phyloP scores from a whole-genome alignment of 2,888 invertebrate species.

The Tanypteryx hageni region DNA sequence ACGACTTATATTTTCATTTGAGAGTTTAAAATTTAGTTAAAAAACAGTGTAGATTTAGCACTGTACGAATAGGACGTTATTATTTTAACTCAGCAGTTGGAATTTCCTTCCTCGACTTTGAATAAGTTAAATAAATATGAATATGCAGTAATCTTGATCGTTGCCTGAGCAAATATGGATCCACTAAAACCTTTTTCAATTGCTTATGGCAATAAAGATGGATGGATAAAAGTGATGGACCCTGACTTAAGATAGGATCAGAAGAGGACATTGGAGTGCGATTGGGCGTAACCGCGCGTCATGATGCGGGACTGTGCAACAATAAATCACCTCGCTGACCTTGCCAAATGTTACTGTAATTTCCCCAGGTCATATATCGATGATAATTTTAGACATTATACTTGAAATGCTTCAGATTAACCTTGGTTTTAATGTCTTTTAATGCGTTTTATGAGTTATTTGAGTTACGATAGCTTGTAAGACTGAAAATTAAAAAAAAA shows the following conservation, averaged over 20 bases:
- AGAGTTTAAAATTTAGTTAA: no score
- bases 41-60: no score
- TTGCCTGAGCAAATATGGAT: background rate
- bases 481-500: no score
- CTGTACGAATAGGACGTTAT: background rate
- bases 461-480: no score
- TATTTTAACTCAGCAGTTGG: background rate
- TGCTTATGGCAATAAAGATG: constrained; percentile 10
- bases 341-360: no score
- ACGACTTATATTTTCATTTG: no score
- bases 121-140: background rate
- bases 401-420: no score
- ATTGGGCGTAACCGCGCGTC: background rate
- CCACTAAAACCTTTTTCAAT: background rate
- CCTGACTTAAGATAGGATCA: background rate
- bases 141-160: background rate
- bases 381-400: no score
- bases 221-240: background rate
- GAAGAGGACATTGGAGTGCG: background rate
- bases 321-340: no score
- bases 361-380: no score
- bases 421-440: no score
- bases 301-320: background rate
- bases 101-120: background rate
- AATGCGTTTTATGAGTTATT: no score